Conservation (phyloP, 2,113 vertebrate genomes). For the Vidua macroura region DNA sequence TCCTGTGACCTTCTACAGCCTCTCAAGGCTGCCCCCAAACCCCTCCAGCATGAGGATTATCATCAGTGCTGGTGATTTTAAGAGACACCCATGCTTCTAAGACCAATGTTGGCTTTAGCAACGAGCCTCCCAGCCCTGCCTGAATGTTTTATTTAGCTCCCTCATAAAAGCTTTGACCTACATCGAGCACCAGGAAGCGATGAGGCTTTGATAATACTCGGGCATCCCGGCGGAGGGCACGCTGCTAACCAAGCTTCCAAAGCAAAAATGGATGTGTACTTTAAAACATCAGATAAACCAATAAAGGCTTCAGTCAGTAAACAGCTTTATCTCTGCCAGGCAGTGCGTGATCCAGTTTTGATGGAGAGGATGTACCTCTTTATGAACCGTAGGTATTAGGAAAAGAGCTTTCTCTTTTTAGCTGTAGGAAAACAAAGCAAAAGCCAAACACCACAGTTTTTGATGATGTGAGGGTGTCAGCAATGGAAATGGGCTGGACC, state of each 20-base stretch:
- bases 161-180: constrained; percentile 66
- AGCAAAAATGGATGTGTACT: neutral
- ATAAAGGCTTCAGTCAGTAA: neutral
- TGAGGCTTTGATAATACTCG: neutral
- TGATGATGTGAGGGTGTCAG: neutral
- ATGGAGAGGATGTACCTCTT: neutral
- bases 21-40: neutral
- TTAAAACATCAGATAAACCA: constrained; percentile 32
- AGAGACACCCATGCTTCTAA: neutral
- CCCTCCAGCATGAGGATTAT: neutral
- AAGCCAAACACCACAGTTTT: neutral
- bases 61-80: neutral
- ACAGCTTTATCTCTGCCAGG: constrained; percentile 13
- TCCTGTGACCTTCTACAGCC: neutral
- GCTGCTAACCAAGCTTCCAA: neutral
- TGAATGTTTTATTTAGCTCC: constrained; percentile 42
- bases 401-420: neutral
- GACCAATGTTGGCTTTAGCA: constrained; percentile 18
- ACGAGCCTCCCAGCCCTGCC: neutral
- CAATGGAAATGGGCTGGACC: neutral
- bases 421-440: neutral
- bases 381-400: neutral
- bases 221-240: neutral
- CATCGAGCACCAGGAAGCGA: constrained; percentile 18
- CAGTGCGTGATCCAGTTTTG: neutral